phyloP scores from a whole-genome alignment of 2,797 vertebrate species.

The Pseudocheirus occidentalis region DNA sequence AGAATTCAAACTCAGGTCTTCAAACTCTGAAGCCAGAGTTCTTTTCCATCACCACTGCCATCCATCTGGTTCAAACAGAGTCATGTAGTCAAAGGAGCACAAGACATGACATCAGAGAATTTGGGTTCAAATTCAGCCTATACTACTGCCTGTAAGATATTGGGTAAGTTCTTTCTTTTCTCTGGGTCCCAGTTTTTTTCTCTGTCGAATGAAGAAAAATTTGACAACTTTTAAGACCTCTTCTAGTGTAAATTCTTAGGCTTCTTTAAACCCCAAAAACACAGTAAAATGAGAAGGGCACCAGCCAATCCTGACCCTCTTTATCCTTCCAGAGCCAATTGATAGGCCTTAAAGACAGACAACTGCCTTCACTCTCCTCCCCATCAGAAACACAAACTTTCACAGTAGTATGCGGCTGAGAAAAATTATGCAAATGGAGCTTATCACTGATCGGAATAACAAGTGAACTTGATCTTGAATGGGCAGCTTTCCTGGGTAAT shows the following conservation, averaged over 20 bases:
- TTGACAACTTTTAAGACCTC: not conserved
- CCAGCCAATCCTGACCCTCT: not conserved
- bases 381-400: not conserved
- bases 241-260: not conserved
- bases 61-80: not conserved
- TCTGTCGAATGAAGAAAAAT: not conserved
- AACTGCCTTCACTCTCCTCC: not conserved
- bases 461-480: constrained; percentile 68
- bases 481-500: constrained; percentile 70
- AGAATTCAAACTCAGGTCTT: not conserved
- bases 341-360: not conserved
- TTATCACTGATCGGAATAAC: constrained; percentile 71
- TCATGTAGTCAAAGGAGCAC: not conserved
- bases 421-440: constrained; percentile 40
- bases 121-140: not conserved
- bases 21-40: not conserved
- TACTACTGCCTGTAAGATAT: not conserved
- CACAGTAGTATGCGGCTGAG: accelerated
- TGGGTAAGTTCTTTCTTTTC: not conserved
- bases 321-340: not conserved
- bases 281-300: not conserved
- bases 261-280: not conserved
- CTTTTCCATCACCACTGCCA: not conserved
- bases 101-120: not conserved
- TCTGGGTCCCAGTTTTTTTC: not conserved